Evolutionary conservation across 2,888 invertebrate species (phyloP).

Genomic region (Amphipyra berbera): DNA sequence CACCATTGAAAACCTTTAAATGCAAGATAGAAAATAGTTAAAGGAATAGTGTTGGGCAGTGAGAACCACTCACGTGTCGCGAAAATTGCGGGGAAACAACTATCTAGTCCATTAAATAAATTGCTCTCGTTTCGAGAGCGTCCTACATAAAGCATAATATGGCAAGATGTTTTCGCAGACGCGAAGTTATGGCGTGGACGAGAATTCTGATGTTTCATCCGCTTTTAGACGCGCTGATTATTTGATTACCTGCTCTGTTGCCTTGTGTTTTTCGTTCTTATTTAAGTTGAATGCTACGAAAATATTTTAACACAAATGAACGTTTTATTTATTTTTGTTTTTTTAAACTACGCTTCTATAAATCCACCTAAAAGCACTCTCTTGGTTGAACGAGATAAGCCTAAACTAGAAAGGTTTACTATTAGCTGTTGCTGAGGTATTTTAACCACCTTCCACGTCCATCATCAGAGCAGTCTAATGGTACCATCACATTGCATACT

Average conservation of each 20-base stretch:
- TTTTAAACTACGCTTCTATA: too few relatives aligned
- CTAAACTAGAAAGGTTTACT: too few relatives aligned
- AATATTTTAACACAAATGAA: too few relatives aligned
- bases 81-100: constrained; percentile 68
- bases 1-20: constrained; percentile 46
- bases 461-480: too few relatives aligned
- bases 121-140: constrained; percentile 75
- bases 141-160: constrained; percentile 69
- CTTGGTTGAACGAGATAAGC: too few relatives aligned
- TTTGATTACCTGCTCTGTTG: constrained; percentile 32
- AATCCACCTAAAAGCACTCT: too few relatives aligned
- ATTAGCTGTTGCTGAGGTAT: too few relatives aligned
- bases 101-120: constrained; percentile 82
- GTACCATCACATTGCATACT: too few relatives aligned
- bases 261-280: constrained; percentile 3
- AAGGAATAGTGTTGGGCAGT: constrained; percentile 48
- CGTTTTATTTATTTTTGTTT: too few relatives aligned
- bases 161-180: constrained; percentile 68
- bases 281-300: not conserved
- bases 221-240: constrained; percentile 41
- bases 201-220: constrained; percentile 59
- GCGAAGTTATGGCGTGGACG: constrained; percentile 63
- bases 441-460: too few relatives aligned
- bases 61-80: constrained; percentile 60
- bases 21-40: constrained; percentile 42